Evolutionary conservation across 1,140 invertebrate genomes (phyloP).

Genomic region (Brachystomella parvula): DNA sequence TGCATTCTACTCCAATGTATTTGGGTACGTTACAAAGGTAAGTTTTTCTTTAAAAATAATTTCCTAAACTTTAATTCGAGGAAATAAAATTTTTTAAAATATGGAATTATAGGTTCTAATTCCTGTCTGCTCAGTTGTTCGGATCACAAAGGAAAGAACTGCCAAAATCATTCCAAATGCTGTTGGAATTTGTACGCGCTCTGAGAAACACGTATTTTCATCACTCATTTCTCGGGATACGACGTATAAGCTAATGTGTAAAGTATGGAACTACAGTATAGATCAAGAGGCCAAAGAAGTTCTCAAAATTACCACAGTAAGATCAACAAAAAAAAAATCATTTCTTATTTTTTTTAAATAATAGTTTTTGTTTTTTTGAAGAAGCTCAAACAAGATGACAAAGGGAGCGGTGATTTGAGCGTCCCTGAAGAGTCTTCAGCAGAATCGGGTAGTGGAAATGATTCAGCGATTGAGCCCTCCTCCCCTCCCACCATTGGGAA

Average conservation of each 20-base stretch:
- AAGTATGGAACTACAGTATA: slow-evolving; percentile 55
- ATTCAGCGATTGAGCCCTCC: slow-evolving; percentile 40
- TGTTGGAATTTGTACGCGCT: slow-evolving; percentile 71
- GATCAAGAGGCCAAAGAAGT: slow-evolving; percentile 25
- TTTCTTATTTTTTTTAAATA: background rate
- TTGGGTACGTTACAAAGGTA: slow-evolving; percentile 84
- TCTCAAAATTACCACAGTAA: background rate
- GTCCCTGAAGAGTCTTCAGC: slow-evolving; percentile 47
- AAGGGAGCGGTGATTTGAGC: slow-evolving; percentile 33
- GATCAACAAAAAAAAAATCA: background rate
- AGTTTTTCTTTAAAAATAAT: slow-evolving; percentile 36
- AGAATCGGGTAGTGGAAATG: slow-evolving; percentile 47
- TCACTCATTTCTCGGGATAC: slow-evolving; percentile 78
- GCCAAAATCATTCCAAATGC: slow-evolving; percentile 85
- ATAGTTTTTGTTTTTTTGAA: slow-evolving; percentile 13
- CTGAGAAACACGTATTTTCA: slow-evolving; percentile 80
- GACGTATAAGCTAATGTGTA: slow-evolving; percentile 73
- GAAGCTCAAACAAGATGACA: slow-evolving; percentile 19
- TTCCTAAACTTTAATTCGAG: background rate
- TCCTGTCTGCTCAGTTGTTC: slow-evolving; percentile 67
- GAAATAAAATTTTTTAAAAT: too few species aligned
- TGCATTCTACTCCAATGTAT: slow-evolving; percentile 90
- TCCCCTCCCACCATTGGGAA: slow-evolving; percentile 21
- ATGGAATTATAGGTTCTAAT: slow-evolving; percentile 66
- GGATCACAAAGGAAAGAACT: slow-evolving; percentile 83